phyloP scores from a whole-genome alignment of 2,113 vertebrate genomes.

The Saccopteryx leptura region DNA sequence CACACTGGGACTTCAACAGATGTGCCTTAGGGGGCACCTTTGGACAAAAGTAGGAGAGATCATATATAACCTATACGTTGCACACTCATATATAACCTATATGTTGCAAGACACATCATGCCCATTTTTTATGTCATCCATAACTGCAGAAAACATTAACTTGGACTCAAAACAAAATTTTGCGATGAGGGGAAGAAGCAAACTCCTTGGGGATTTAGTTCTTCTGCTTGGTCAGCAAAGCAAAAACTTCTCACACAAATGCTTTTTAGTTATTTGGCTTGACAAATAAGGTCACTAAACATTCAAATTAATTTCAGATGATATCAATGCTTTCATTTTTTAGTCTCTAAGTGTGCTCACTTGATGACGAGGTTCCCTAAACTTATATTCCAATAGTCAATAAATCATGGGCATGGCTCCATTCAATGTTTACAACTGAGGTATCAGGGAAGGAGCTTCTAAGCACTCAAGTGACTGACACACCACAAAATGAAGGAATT shows the following conservation, averaged over 20 bases:
- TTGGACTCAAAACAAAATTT: neutral
- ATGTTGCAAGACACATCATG: neutral
- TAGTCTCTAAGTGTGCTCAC: neutral
- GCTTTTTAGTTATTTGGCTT: neutral
- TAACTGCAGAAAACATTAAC: neutral
- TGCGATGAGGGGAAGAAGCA: neutral
- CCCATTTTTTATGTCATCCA: neutral
- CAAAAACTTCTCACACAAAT: conserved; percentile 10
- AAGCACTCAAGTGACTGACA: neutral
- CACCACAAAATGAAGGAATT: conserved; percentile 2
- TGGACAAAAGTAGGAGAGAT: conserved; percentile 21
- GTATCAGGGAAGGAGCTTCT: conserved; percentile 33
- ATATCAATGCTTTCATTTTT: neutral
- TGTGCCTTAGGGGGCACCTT: neutral
- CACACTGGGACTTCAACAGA: neutral
- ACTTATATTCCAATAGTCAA: conserved; percentile 15
- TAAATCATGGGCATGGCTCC: neutral
- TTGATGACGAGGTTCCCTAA: neutral
- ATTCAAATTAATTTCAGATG: neutral
- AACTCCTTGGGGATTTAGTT: neutral
- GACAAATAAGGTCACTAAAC: conserved; percentile 39
- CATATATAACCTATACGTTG: neutral
- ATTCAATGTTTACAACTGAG: conserved; percentile 28
- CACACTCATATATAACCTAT: neutral
- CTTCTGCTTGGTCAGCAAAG: neutral